phyloP scores from a whole-genome alignment of 2,888 invertebrate species.

The Mantis religiosa region DNA sequence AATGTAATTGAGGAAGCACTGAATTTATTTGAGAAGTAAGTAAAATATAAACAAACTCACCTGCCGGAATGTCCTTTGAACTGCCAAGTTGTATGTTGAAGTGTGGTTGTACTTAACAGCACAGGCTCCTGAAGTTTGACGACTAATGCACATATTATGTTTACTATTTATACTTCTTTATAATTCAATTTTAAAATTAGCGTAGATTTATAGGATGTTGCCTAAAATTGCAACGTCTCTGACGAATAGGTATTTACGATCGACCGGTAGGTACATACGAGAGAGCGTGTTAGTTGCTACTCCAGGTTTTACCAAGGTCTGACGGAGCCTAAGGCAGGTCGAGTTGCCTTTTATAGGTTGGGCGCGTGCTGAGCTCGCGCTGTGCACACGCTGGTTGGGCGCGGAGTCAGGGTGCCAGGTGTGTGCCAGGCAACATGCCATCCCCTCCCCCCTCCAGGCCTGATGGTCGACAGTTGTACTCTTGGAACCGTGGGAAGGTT shows the following conservation, averaged over 20 bases:
- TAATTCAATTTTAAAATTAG: not conserved
- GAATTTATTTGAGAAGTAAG: too few species aligned
- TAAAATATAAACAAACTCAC: not conserved
- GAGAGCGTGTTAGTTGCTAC: not conserved
- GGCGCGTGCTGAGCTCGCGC: slow-evolving; percentile 20
- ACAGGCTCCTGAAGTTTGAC: not conserved
- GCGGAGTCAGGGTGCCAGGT: not conserved
- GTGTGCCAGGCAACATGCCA: not conserved
- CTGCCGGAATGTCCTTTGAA: not conserved
- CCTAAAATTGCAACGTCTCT: not conserved
- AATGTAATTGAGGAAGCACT: too few species aligned
- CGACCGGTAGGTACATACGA: not conserved
- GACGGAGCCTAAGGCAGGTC: slow-evolving; percentile 23
- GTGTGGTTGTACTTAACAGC: not conserved
- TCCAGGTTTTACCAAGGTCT: slow-evolving; percentile 21
- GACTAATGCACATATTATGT: not conserved
- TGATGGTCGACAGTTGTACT: not conserved
- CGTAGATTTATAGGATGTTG: not conserved
- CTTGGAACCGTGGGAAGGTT: slow-evolving; percentile 26
- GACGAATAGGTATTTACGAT: not conserved
- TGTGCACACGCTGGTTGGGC: not conserved
- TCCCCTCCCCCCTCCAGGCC: not conserved
- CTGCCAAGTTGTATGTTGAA: not conserved
- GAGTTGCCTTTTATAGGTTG: slow-evolving; percentile 24
- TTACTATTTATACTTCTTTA: not conserved